These are phyloP conservation scores for Acheta domesticus DNA, from an alignment of 2,888 invertebrate species.

Conservation along the genomic window DNA sequence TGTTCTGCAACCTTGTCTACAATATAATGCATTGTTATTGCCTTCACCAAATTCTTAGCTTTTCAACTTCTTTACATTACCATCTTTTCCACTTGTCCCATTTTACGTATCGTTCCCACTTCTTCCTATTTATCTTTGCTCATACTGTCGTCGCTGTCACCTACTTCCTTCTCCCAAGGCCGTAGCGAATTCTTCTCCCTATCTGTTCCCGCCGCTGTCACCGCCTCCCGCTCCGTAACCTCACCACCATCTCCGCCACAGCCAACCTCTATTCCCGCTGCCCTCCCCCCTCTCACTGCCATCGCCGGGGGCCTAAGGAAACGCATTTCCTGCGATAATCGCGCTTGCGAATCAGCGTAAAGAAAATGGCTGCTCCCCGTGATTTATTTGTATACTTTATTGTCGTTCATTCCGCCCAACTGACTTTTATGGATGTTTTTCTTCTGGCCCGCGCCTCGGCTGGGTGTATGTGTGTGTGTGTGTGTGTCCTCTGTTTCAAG, in stretches of 20 bases:
- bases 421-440: conserved; percentile 47
- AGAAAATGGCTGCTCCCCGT: conserved; percentile 41
- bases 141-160: too few relatives aligned
- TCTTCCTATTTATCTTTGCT: too few relatives aligned
- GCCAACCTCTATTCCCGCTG: not conserved
- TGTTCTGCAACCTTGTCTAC: too few relatives aligned
- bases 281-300: not conserved
- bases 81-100: too few relatives aligned
- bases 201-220: too few relatives aligned
- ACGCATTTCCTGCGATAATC: conserved; percentile 41
- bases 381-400: conserved; percentile 48
- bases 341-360: conserved; percentile 43
- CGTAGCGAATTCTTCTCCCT: too few relatives aligned
- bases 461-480: not conserved
- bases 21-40: too few relatives aligned
- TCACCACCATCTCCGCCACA: not conserved
- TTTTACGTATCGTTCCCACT: too few relatives aligned
- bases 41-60: too few relatives aligned
- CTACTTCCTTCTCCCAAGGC: too few relatives aligned
- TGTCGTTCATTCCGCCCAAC: conserved; percentile 47
- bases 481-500: conserved; percentile 18
- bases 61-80: too few relatives aligned
- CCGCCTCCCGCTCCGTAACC: not conserved
- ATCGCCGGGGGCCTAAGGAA: conserved; percentile 29
- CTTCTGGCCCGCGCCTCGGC: conserved; percentile 29